Base-by-base conservation (phyloP, 2,113 vertebrate genomes). In the Dipodomys spectabilis region DNA sequence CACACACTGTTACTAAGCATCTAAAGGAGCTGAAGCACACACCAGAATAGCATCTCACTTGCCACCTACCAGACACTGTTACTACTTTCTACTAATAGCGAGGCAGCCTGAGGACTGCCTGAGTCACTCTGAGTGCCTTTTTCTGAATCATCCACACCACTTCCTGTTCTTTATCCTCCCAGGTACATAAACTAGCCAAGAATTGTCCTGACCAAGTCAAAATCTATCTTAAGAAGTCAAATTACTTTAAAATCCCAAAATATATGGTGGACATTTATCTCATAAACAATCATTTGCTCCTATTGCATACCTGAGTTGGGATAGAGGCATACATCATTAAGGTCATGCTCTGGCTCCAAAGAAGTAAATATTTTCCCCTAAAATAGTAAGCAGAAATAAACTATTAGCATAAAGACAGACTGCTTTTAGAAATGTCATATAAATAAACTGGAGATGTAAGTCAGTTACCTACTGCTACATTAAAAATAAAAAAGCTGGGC, bases 311-410 rank as follows among this genome's bases (percentile, higher is more conserved):
- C 99, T 97, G 99, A 99, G 83, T 98, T 96, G 60, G 99, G 99
- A 90, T 99, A 99, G 68, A 99, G 97, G 88, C 99, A 99, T 62
- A 99, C 98, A 75, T 99, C 99, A 92, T 99, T 99, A 93, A 99
- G 98, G 97, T 98, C 98, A 74, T 98, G 93, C 96, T 99, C 98
- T 27, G 99, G 99, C 93, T 99, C 99, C 95, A 99, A 98, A 81
- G 99, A 99, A 82, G 99, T 99, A 98, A 99, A 99, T 94, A 99
- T 97, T 95, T 99, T 99, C 6, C 99, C 99, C 99, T 99, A 97
- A 96, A 98, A 98, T 72, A 93, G 68, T 27, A 94, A 92, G 16
- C 95, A 95, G 39, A 95, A 90, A 94, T 35, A 27, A 9, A 82
- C 72, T n/a, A 69, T 18, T 78, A 64, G 65, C 68, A 88, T 13